Conservation (phyloP, 1,140 invertebrate species). For the Latrodectus geometricus region DNA sequence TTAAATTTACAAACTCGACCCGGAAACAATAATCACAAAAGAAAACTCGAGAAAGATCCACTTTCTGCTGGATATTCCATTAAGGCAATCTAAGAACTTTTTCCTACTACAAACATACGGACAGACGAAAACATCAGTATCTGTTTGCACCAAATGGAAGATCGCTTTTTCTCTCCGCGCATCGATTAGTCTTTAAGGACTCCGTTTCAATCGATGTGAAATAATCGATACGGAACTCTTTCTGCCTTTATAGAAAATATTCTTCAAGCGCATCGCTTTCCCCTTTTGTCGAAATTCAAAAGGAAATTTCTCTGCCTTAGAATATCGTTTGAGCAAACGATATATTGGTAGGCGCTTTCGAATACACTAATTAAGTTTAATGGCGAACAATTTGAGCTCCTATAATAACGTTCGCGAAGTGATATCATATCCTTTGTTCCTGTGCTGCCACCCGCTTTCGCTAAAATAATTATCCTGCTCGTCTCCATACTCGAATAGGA, state of each 20-base stretch:
- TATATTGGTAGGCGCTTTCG: constrained; percentile 34
- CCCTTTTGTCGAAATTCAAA: constrained; percentile 11
- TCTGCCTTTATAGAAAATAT: constrained; percentile 37
- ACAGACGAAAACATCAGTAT: constrained; percentile 48
- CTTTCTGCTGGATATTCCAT: constrained; percentile 39
- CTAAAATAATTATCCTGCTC: constrained; percentile 24
- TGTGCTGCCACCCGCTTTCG: neutral
- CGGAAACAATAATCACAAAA: neutral
- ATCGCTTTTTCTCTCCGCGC: constrained; percentile 25
- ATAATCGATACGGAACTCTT: constrained; percentile 49
- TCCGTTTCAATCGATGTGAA: constrained; percentile 57
- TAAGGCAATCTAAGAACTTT: constrained; percentile 55
- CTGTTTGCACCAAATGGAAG: constrained; percentile 52
- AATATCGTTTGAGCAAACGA: constrained; percentile 47
- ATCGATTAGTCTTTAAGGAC: constrained; percentile 59
- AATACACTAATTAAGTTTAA: constrained; percentile 56
- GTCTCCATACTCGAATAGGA: neutral
- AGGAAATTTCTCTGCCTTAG: constrained; percentile 15
- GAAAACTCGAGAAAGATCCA: constrained; percentile 8
- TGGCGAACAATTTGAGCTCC: neutral
- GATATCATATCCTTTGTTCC: constrained; percentile 28
- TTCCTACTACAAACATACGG: constrained; percentile 40
- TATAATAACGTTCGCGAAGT: constrained; percentile 11
- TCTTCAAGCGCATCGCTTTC: constrained; percentile 33
- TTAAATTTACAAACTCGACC: neutral